Evolutionary conservation across 2,888 invertebrate genomes (phyloP).

Genomic region (Acheta domesticus): DNA sequence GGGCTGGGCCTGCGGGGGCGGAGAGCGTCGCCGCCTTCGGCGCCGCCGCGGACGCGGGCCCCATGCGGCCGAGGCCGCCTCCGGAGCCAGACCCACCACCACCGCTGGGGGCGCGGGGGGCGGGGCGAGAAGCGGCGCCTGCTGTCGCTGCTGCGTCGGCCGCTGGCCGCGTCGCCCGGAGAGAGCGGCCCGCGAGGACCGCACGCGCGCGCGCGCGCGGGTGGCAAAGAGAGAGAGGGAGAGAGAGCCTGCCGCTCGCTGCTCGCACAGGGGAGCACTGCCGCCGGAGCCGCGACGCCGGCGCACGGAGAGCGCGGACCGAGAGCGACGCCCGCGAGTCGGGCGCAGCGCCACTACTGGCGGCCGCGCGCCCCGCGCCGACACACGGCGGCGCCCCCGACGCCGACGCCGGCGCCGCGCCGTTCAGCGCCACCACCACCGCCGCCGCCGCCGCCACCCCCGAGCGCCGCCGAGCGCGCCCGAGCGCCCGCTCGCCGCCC

Average conservation of each 20-base stretch:
- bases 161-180: no score
- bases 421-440: neutral
- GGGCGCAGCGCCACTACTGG: slow-evolving; percentile 7
- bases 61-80: neutral
- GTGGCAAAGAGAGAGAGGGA: no score
- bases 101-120: neutral
- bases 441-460: neutral
- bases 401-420: neutral
- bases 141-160: no score
- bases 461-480: slow-evolving; percentile 18
- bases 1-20: neutral
- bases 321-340: slow-evolving; percentile 2
- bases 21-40: neutral
- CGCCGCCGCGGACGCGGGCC: neutral
- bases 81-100: neutral
- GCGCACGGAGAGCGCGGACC: neutral
- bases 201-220: neutral
- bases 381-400: neutral
- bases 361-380: slow-evolving; percentile 18
- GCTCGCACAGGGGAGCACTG: neutral
- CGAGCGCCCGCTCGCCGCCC: neutral
- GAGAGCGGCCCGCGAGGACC: neutral
- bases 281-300: neutral
- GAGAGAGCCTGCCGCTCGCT: neutral
- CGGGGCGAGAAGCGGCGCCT: neutral